A percentile compares a stretch with the other conserved stretches of the same genome.
Conservation (phyloP, 92 coral and sea anemone species). For the Muricea muricata region DNA sequence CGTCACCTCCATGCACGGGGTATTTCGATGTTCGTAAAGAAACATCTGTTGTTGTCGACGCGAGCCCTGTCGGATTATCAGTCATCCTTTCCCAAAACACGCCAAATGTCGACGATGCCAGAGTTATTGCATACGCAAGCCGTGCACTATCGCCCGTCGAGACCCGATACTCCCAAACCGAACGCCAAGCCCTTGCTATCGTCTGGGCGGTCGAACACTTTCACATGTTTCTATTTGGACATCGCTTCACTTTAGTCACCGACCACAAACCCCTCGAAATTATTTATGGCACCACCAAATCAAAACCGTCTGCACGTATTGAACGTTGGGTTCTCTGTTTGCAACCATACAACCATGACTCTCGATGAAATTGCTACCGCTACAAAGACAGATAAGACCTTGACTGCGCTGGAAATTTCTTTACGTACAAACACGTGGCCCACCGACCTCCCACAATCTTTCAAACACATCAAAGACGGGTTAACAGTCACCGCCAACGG, state of each 20-base stretch:
- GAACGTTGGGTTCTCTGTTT: not conserved
- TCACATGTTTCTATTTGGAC: not conserved
- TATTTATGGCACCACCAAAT: not conserved
- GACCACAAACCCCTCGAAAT: slow-evolving; percentile 10
- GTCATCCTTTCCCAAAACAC: not conserved
- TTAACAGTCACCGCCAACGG: not conserved
- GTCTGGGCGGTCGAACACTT: too few species aligned
- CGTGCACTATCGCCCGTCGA: not conserved
- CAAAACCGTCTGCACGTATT: not conserved
- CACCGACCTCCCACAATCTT: not conserved
- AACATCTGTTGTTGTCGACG: not conserved
- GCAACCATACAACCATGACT: slow-evolving; percentile 2
- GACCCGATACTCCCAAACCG: not conserved
- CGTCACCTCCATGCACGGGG: not conserved
- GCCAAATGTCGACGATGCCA: not conserved
- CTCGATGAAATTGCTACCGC: not conserved
- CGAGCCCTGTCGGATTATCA: slow-evolving; percentile 2
- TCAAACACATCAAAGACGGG: not conserved
- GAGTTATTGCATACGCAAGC: not conserved
- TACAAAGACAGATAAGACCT: not conserved
- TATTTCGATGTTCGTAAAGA: not conserved
- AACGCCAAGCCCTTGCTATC: too few species aligned
- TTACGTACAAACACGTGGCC: not conserved
- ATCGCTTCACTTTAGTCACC: not conserved
- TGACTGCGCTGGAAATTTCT: not conserved